Evolutionary conservation across 35 echinoderm and acorn worm species (phyloP), one percentile per base, ranked within the genome.

Genomic region (Hemicentrotus pulcherrimus): DNA sequence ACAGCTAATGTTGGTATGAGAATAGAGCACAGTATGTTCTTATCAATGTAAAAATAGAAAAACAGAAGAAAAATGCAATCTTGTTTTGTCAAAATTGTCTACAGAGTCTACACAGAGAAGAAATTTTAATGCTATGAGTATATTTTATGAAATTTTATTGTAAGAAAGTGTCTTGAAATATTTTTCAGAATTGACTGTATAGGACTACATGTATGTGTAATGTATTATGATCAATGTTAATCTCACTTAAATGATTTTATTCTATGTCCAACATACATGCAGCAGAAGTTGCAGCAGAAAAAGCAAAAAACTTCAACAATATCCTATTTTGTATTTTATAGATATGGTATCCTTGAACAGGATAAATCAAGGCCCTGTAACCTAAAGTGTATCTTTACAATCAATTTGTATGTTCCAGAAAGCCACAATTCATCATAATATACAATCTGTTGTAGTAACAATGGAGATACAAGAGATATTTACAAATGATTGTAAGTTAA

Each of bases 101-200:
- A 78, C 65, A 78, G 65, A 78, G 65, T 78, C 65, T 78, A 78
- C 65, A 78, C 65, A 78, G 65, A 78, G 65, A 78, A 7, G 65
- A 78, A 78, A 78, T 78, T 78, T 78, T 78, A 78, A 78, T 78
- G 65, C 65, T 78, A 78, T n/a, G 22, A 78, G 65, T 90, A 90
- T 90, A 90, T 90, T 90, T 90, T 90, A 90, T 90, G 32, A 90
- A 90, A 45, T 90, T 35, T 45, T 90, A 90, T 90, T 90, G 88
- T 45, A 90, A 90, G 46, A 90, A 86, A 90, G 88, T 90, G 88
- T 90, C 88, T 90, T 90, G 88, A 32, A 90, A 90, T 32, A 32
- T 32, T 47, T 90, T 78, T 78, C 65, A 78, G 65, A 78, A 78
- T 22, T 78, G 65, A 78, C 6, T n/a, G 65, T 78, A 78, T 78